These are phyloP conservation scores for Styela plicata DNA, from an alignment of 23 tunicate species.

Conservation along the genomic window DNA sequence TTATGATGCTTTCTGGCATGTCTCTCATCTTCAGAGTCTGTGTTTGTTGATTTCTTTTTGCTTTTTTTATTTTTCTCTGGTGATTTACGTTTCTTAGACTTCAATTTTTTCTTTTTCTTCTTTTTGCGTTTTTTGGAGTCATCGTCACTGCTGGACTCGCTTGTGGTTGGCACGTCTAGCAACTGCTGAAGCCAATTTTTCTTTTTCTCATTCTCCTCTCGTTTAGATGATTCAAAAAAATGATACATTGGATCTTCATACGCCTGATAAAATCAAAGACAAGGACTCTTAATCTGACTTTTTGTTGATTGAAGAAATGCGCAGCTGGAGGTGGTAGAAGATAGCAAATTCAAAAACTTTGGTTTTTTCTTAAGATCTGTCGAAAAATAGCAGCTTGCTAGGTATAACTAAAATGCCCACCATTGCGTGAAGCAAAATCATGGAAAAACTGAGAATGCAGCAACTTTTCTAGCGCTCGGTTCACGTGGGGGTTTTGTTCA, in stretches of 20 bases:
- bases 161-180: constrained; percentile 55
- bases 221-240: constrained; percentile 40
- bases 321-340: neutral
- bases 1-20: neutral
- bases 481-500: too few relatives aligned
- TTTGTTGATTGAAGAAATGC: too few relatives aligned
- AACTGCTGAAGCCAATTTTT: constrained; percentile 59
- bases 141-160: constrained; percentile 18
- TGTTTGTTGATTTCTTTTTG: neutral
- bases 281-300: too few relatives aligned
- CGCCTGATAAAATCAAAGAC: constrained; percentile 40
- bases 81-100: constrained; percentile 32
- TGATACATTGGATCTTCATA: constrained; percentile 90
- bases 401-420: too few relatives aligned
- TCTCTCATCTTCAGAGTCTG: neutral
- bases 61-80: constrained; percentile 7
- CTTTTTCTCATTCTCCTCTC: constrained; percentile 54
- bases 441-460: too few relatives aligned
- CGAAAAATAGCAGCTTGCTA: too few relatives aligned
- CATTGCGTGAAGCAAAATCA: too few relatives aligned
- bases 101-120: constrained; percentile 34
- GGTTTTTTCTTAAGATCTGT: too few relatives aligned
- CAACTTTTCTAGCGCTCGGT: too few relatives aligned
- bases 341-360: neutral
- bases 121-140: constrained; percentile 8